Base-by-base conservation (phyloP, 2,113 vertebrate genomes). In the Entelurus aequoreus region DNA sequence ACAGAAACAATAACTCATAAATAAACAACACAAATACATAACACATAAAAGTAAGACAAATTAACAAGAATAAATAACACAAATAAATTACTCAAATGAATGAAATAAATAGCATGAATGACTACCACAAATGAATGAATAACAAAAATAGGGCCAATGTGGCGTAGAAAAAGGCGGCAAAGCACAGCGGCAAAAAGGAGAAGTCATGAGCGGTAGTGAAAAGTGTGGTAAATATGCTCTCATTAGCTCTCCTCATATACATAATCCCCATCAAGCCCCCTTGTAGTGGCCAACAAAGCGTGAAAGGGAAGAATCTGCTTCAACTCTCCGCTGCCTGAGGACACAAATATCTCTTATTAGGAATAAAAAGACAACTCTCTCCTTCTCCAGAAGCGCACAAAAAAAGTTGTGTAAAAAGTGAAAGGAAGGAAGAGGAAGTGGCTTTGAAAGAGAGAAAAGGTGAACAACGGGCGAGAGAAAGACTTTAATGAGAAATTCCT, bases 401-500 rank as follows among this genome's bases (percentile, higher is more conserved):
- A 60, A 63, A 52, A 53, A 81, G 72, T 77, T 73, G 50, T 70
- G 77, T 77, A 66, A 50, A 79, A 78, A 63, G 7, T 61, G 49
- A 78, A 54, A 81, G 75, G 86, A 91, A 87, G 74, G 79, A 79
- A 88, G 79, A 89, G 88, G 87, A 90, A 88, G 83, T 88, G 74
- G 77, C 79, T 87, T 87, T 83, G 80, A 84, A 81, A 88, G 84
- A 76, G 83, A 82, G 80, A 81, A 63, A 77, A 88, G 83, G 85
- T 86, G 87, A 90, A 89, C 80, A 86, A 84, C 81, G 68, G 63
- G 67, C 78, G 64, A 79, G 67, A 78, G 70, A 72, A 71, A 79
- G 78, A 77, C 77, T 71, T 90, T 91, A 91, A 91, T 91, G 87
- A 91, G 89, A 91, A 89, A 91, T 91, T 91, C 89, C 88, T 88